Conservation (phyloP, 2,797 vertebrate genomes). For the Pangasius larnaudii region DNA sequence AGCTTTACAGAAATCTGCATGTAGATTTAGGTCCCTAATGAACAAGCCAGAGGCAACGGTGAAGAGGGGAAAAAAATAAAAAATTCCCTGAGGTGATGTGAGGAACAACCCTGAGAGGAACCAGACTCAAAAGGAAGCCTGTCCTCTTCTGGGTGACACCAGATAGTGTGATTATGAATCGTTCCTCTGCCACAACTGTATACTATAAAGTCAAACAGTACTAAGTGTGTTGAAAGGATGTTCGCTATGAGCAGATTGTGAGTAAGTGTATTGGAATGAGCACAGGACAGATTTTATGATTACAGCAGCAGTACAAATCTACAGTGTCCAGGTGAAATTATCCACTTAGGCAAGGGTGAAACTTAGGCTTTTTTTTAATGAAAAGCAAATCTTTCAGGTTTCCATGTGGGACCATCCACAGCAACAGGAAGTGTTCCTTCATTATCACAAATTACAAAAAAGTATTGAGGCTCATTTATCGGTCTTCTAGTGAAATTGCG, state of each 20-base stretch:
- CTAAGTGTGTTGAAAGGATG: neutral
- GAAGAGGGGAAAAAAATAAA: neutral
- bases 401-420: neutral
- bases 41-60: neutral
- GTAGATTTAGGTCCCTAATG: neutral
- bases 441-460: neutral
- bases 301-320: neutral
- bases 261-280: too few species aligned
- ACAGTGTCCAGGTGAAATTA: neutral
- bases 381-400: neutral
- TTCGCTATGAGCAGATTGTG: neutral
- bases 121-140: neutral
- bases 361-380: neutral
- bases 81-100: neutral
- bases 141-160: neutral
- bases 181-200: neutral
- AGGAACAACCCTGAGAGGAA: neutral
- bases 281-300: neutral
- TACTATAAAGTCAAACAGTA: neutral
- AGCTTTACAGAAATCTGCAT: neutral
- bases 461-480: too few species aligned
- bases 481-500: neutral
- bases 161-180: neutral
- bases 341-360: neutral
- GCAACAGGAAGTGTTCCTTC: neutral